phyloP scores from a whole-genome alignment of 2,113 vertebrate species.

The Paratilapia polleni region DNA sequence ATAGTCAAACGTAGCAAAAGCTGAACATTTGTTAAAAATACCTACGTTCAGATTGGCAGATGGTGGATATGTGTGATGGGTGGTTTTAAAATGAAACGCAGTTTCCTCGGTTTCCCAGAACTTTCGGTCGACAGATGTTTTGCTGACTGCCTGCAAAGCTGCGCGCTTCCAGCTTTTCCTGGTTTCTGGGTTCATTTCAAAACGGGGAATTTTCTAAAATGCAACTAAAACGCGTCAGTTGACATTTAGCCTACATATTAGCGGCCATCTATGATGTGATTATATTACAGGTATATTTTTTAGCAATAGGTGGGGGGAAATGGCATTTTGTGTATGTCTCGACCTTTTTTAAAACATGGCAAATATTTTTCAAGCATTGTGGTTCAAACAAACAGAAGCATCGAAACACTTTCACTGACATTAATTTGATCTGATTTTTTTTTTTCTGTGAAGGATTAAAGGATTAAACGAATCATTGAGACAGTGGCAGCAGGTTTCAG shows the following conservation, averaged over 20 bases:
- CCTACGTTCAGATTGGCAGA: background rate
- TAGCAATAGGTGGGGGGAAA: background rate
- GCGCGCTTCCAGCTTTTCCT: background rate
- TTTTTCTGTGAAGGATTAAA: background rate
- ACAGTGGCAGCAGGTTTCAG: background rate
- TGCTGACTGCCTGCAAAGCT: constrained; percentile 13
- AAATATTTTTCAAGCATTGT: background rate
- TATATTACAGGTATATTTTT: background rate
- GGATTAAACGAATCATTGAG: background rate
- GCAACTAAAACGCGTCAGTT: background rate
- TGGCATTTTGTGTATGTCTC: background rate
- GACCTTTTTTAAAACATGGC: background rate
- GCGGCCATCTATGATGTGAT: background rate
- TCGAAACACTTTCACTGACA: background rate
- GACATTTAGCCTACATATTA: background rate
- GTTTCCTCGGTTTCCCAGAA: constrained; percentile 6
- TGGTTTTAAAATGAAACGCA: background rate
- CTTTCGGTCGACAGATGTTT: constrained; percentile 17
- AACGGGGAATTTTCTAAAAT: background rate
- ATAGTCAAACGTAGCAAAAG: background rate
- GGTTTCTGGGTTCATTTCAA: background rate
- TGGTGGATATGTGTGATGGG: background rate
- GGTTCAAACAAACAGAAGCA: too few relatives aligned
- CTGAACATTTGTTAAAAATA: background rate
- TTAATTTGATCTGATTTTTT: background rate